Conservation (phyloP, 2,888 invertebrate genomes). For the Tanytarsus gracilentus region DNA sequence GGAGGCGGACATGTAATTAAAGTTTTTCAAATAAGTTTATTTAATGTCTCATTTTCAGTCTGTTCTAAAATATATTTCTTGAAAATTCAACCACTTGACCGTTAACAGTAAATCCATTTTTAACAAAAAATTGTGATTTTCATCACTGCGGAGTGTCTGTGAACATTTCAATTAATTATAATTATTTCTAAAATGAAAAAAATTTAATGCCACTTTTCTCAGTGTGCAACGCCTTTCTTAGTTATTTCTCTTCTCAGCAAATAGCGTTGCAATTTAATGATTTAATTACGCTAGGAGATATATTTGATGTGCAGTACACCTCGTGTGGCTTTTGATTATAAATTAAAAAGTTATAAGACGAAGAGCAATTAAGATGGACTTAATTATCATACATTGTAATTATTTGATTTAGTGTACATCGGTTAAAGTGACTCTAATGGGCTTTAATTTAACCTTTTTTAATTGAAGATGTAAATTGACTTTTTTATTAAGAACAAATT, state of each 20-base stretch:
- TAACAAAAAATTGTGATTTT: too few species aligned
- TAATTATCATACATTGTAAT: conserved; percentile 3
- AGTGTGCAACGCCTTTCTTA: conserved; percentile 3
- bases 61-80: too few species aligned
- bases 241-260: background rate
- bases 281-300: conserved; percentile 1
- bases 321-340: background rate
- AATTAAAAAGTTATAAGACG: conserved; percentile 8
- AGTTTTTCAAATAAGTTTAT: too few species aligned
- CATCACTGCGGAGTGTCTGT: too few species aligned
- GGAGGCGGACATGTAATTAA: too few species aligned
- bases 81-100: too few species aligned
- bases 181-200: background rate
- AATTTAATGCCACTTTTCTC: conserved; percentile 13
- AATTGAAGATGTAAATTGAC: background rate
- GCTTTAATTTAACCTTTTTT: background rate
- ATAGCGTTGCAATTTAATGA: background rate
- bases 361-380: background rate
- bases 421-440: background rate
- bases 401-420: too few species aligned
- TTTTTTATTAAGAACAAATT: too few species aligned
- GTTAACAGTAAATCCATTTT: too few species aligned
- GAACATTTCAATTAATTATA: background rate
- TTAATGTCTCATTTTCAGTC: too few species aligned
- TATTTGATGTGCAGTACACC: background rate